Evolutionary conservation across 2,888 invertebrate genomes (phyloP).

Genomic region (Cryptocephalus primarius): DNA sequence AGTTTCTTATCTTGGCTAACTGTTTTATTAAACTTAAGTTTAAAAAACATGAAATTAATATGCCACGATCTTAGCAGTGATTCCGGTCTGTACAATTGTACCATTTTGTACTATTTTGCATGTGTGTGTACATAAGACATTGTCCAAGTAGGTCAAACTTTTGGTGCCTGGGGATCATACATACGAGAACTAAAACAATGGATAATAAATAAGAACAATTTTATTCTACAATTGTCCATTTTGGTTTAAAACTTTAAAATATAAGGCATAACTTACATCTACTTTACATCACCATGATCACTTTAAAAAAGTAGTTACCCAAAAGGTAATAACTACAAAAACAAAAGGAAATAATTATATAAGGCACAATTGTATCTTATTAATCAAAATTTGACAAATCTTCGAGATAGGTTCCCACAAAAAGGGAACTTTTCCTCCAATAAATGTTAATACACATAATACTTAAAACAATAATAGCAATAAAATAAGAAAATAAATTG

Average conservation of each 20-base stretch:
- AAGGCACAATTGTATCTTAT: conserved; percentile 20
- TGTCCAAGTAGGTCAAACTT: no score
- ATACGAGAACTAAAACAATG: neutral
- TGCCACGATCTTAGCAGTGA: no score
- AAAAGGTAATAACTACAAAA: conserved; percentile 8
- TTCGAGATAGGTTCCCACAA: neutral
- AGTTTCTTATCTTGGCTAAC: no score
- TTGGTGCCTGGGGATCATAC: no score
- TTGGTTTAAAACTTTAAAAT: conserved; percentile 27
- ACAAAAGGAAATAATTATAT: conserved; percentile 16
- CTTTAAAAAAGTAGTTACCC: conserved; percentile 7
- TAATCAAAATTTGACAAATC: conserved; percentile 2
- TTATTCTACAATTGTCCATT: conserved; percentile 25
- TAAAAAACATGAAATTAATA: no score
- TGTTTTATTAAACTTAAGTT: no score
- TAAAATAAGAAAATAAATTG: neutral
- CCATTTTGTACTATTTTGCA: no score
- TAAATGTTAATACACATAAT: neutral
- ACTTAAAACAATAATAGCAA: neutral
- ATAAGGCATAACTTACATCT: conserved; percentile 21
- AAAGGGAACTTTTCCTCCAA: neutral
- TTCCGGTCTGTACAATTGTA: no score
- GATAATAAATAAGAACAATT: conserved; percentile 29
- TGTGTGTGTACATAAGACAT: no score
- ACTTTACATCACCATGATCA: conserved; percentile 16